These are phyloP conservation scores for Lutraria rhynchaena DNA, from an alignment of 1,140 invertebrate genomes.

Conservation along the genomic window DNA sequence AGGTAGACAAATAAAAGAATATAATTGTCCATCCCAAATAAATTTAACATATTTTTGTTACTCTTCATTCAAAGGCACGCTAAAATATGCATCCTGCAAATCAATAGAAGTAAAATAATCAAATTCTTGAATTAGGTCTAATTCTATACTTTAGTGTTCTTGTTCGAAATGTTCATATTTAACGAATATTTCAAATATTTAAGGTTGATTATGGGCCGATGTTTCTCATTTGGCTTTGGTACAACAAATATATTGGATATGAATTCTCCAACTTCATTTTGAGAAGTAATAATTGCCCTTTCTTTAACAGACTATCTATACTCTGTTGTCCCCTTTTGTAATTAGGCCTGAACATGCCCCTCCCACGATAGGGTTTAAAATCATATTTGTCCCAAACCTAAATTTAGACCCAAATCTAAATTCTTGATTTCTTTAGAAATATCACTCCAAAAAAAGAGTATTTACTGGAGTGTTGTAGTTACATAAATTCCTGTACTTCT, in stretches of 20 bases:
- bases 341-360: no score
- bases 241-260: constrained; percentile 63
- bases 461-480: not conserved
- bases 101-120: constrained; percentile 58
- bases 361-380: not conserved
- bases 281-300: no score
- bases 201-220: constrained; percentile 59
- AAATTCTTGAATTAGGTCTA: constrained; percentile 38
- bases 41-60: not conserved
- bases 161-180: constrained; percentile 63
- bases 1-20: not conserved
- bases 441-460: constrained; percentile 39
- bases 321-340: not conserved
- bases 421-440: constrained; percentile 23
- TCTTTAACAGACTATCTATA: no score
- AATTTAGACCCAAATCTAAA: not conserved
- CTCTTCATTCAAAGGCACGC: not conserved
- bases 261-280: constrained; percentile 39
- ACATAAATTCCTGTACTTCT: constrained; percentile 26
- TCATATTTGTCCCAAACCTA: not conserved
- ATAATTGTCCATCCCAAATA: not conserved
- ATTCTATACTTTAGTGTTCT: constrained; percentile 52
- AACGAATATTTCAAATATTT: constrained; percentile 60
- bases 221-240: constrained; percentile 58
- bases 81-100: constrained; percentile 49